Evolutionary conservation across 1,140 invertebrate genomes (phyloP).

Genomic region (Armadillidium nasatum): DNA sequence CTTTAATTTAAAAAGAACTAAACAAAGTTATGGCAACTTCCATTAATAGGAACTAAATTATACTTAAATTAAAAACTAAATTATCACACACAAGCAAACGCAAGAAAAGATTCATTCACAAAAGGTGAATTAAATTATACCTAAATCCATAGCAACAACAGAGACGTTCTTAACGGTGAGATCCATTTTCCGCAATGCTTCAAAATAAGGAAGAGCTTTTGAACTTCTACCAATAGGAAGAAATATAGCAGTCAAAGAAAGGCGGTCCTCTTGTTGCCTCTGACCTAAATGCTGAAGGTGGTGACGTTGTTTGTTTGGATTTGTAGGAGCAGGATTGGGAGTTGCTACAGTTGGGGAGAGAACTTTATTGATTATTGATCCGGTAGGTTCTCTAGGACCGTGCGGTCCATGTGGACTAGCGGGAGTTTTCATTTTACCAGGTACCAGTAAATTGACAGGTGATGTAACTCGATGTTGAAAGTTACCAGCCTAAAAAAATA

Average conservation of each 20-base stretch:
- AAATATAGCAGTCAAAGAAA: constrained; percentile 64
- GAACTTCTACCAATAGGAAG: constrained; percentile 74
- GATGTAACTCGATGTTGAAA: too few species aligned
- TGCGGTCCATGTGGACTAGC: neutral
- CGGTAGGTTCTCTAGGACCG: neutral
- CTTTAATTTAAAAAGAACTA: too few species aligned
- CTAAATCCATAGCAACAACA: constrained; percentile 79
- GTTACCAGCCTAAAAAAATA: too few species aligned
- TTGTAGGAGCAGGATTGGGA: too few species aligned
- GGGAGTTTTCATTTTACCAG: constrained; percentile 3
- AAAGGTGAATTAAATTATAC: constrained; percentile 48
- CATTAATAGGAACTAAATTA: too few species aligned
- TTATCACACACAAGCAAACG: too few species aligned
- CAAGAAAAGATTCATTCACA: too few species aligned
- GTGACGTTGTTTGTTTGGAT: neutral
- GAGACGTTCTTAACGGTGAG: constrained; percentile 59
- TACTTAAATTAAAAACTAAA: too few species aligned
- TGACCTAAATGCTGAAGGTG: neutral
- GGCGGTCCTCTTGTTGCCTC: neutral
- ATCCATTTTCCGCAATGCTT: constrained; percentile 62
- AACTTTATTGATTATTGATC: neutral
- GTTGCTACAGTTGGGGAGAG: neutral
- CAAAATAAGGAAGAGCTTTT: constrained; percentile 68
- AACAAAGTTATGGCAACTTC: too few species aligned
- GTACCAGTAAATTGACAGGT: too few species aligned